A percentile compares a stretch with the other conserved stretches of the same genome.
These are phyloP conservation scores for Halichoerus grypus DNA, from an alignment of 2,113 vertebrate genomes.

Conservation along the genomic window DNA sequence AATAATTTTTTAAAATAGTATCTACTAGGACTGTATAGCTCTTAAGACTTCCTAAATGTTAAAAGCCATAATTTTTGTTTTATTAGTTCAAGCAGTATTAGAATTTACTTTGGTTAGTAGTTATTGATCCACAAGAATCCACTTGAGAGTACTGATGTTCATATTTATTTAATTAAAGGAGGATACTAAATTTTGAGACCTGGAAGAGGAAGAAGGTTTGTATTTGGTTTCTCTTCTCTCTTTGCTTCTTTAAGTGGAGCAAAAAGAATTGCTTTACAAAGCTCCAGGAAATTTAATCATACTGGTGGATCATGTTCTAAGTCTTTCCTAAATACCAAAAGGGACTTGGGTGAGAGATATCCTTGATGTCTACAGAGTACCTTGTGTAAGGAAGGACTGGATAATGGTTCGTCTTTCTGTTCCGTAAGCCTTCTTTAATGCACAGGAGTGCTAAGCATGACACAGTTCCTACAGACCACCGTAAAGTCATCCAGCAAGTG, in stretches of 20 bases:
- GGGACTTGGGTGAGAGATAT: neutral
- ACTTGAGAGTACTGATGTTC: neutral
- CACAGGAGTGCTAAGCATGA: neutral
- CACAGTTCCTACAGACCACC: neutral
- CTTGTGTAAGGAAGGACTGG: neutral
- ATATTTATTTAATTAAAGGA: neutral
- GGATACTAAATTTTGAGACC: neutral
- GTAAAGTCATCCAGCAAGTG: neutral
- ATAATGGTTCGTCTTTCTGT: neutral
- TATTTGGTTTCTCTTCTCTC: neutral
- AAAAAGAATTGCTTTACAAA: neutral
- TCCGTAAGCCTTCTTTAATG: neutral
- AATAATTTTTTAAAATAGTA: conserved; percentile 7
- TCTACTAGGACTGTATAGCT: neutral
- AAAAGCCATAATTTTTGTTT: conserved; percentile 36
- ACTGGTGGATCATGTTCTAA: neutral
- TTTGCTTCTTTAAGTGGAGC: neutral
- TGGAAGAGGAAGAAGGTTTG: neutral
- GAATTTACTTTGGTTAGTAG: conserved; percentile 28
- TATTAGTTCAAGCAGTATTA: conserved; percentile 38
- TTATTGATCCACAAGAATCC: neutral
- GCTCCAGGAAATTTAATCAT: neutral
- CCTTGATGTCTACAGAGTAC: neutral
- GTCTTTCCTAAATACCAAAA: neutral
- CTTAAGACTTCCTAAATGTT: conserved; percentile 40